phyloP scores from a whole-genome alignment of 2,888 invertebrate genomes.

The Apantesis nais region DNA sequence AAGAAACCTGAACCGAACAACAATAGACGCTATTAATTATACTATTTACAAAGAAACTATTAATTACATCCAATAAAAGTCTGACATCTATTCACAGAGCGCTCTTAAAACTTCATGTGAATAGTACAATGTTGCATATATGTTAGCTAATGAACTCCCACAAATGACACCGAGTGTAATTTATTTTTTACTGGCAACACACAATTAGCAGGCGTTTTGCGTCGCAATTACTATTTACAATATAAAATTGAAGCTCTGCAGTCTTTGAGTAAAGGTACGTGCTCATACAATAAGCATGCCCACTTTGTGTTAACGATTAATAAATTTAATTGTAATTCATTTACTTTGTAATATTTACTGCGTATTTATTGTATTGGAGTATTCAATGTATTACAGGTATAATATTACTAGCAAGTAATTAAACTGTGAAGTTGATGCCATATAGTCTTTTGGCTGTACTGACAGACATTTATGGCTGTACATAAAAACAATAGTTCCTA shows the following conservation, averaged over 20 bases:
- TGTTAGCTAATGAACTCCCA: slow-evolving; percentile 41
- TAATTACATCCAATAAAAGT: slow-evolving; percentile 51
- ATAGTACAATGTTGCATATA: slow-evolving; percentile 58
- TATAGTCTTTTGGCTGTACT: background rate
- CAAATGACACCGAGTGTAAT: slow-evolving; percentile 61
- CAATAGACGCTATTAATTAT: slow-evolving; percentile 3
- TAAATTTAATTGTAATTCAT: slow-evolving; percentile 40
- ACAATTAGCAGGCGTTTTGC: slow-evolving; percentile 57
- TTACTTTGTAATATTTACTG: slow-evolving; percentile 33
- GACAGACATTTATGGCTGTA: background rate
- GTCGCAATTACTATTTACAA: slow-evolving; percentile 60
- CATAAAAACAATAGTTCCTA: background rate
- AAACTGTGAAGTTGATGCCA: background rate
- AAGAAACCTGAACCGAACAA: background rate
- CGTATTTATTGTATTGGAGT: slow-evolving; percentile 10
- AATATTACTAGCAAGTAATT: slow-evolving; percentile 19
- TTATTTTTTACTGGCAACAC: slow-evolving; percentile 58
- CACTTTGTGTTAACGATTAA: slow-evolving; percentile 49
- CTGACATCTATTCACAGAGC: slow-evolving; percentile 36
- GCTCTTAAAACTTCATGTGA: slow-evolving; percentile 43
- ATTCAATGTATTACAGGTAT: background rate
- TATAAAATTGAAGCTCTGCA: slow-evolving; percentile 56
- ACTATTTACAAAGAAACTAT: slow-evolving; percentile 38
- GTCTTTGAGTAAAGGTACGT: slow-evolving; percentile 37
- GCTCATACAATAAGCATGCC: slow-evolving; percentile 26